phyloP scores from a whole-genome alignment of 1,140 invertebrate genomes.

The Pseudomyrmex sp. region DNA sequence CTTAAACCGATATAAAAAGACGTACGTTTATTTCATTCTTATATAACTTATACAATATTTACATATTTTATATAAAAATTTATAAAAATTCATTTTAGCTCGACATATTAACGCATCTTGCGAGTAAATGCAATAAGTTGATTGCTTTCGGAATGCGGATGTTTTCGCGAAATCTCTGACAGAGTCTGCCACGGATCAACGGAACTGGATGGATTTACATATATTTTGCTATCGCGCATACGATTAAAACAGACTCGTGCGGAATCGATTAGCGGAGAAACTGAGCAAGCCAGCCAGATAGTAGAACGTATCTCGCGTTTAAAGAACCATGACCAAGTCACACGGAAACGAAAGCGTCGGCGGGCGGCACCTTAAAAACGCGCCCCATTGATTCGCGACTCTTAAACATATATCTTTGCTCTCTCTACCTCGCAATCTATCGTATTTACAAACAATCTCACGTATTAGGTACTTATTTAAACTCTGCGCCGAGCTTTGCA shows the following conservation, averaged over 20 bases:
- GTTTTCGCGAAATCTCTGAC: neutral
- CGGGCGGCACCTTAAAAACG: constrained; percentile 2
- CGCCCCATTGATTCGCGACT: constrained; percentile 14
- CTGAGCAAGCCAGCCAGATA: neutral
- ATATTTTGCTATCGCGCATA: neutral
- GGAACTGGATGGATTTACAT: neutral
- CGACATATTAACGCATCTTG: neutral
- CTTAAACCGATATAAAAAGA: too few relatives aligned
- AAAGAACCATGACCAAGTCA: constrained; percentile 30
- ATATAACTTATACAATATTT: constrained; percentile 15
- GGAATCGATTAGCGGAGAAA: constrained; percentile 26
- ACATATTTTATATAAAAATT: constrained; percentile 15
- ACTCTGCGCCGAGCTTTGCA: neutral
- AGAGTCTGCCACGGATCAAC: constrained; percentile 13
- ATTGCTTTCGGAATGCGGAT: constrained; percentile 5
- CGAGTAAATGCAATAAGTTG: neutral
- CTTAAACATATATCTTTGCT: neutral
- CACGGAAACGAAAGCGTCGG: constrained; percentile 40
- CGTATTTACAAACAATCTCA: constrained; percentile 24
- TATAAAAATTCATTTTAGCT: constrained; percentile 9
- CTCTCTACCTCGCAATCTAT: constrained; percentile 19
- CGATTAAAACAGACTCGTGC: constrained; percentile 27
- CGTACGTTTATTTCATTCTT: too few relatives aligned
- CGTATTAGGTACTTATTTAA: constrained; percentile 1
- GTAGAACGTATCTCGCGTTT: constrained; percentile 24